Evolutionary conservation across 2,888 invertebrate genomes (phyloP), one percentile per base, ranked within the genome.

Genomic region (Aspidiotus rigidus): DNA sequence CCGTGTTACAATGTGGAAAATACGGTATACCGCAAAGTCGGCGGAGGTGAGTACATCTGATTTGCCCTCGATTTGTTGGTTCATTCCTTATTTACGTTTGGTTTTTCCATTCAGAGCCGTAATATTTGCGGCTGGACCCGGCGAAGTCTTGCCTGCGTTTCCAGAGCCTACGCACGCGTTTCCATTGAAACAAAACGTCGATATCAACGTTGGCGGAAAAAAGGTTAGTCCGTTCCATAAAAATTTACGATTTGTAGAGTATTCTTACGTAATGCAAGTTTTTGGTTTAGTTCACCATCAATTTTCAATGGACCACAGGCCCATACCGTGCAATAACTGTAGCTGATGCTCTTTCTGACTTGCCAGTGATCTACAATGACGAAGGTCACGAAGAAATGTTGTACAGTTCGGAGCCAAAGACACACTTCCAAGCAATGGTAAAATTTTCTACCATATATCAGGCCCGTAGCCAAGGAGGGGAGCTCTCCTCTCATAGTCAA

Each of bases 1-100:
- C 90, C 0, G 83, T 92, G n/a, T 77, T 93, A 13, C 92, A 92
- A 79, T 91, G 91, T 1, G 93, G 92, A 1, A 85, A 87, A 76
- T 92, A 89, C 76, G 93, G 92, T 0, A 85, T 92, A 3, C 88
- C 92, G 3, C 91, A 92, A 77, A 90, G 89, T 0, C 80, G 91
- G 64, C 79, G 90, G 74, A 81, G 91, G 79, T 83, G 74, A 69
- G 60, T 66, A 28, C 11, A 60, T 39, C 13, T 56, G 7, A 62
- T 40, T 39, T 28, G 5, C 28, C 28, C 5, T 28, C 28, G 5
- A 28, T 28, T 28, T 28, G 28, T 28, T 28, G 28, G 28, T 28
- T 28, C 5, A 28, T 28, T 28, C 28, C 28, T 28, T 1, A 28
- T 28, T 39, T 39, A n/a, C 16, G 10, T n/a, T 17, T 59, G 13